phyloP scores from a whole-genome alignment of 1,140 invertebrate species.

The Lucilia sericata region DNA sequence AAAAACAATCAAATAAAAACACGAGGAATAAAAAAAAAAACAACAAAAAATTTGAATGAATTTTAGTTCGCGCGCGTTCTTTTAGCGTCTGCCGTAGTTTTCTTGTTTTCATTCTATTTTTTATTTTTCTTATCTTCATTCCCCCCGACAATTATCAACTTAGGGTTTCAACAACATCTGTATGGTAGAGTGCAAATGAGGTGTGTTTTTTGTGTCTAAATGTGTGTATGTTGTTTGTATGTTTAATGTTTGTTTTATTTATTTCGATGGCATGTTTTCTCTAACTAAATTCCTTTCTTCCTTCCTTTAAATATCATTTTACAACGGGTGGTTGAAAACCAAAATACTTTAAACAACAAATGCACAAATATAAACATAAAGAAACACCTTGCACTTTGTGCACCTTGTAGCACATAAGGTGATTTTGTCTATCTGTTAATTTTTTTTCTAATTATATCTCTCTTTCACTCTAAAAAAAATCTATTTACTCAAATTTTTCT shows the following conservation, averaged over 20 bases:
- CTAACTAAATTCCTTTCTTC: background rate
- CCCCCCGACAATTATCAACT: background rate
- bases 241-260: background rate
- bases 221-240: too few relatives aligned
- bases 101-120: background rate
- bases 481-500: too few relatives aligned
- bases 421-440: background rate
- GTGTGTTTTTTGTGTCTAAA: background rate
- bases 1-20: background rate
- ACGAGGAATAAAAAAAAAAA: background rate
- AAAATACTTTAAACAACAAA: background rate
- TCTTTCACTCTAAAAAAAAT: background rate
- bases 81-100: background rate
- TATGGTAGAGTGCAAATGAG: background rate
- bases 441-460: background rate
- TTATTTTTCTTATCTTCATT: background rate
- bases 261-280: background rate
- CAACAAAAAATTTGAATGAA: background rate
- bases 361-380: background rate
- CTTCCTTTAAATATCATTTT: conserved; percentile 17
- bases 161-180: background rate
- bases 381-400: background rate
- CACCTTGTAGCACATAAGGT: background rate
- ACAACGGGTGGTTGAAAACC: conserved; percentile 12
- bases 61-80: background rate